Conservation (phyloP, 2,797 vertebrate species). For the Hydrophis major region DNA sequence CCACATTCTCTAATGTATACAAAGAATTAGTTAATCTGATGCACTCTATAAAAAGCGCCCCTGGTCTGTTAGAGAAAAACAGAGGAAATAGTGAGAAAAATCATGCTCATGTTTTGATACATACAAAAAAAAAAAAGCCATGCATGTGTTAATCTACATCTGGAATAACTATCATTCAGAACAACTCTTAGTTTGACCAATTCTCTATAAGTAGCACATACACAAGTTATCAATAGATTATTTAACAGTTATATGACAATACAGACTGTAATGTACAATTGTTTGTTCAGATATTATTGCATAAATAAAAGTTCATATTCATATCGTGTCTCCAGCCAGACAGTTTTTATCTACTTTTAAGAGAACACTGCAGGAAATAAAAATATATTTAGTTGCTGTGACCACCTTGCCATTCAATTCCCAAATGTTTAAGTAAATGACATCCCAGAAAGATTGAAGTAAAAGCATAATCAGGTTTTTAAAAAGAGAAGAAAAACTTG, state of each 20-base stretch:
- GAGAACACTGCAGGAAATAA: background rate
- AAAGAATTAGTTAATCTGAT: background rate
- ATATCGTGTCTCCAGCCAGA: background rate
- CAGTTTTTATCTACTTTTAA: background rate
- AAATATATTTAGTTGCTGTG: background rate
- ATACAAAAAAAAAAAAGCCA: background rate
- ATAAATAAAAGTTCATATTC: background rate
- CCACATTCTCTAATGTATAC: background rate
- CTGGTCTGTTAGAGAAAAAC: background rate
- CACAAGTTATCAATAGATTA: background rate
- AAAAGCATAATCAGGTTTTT: background rate
- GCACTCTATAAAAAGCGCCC: too few relatives aligned
- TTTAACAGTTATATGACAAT: background rate
- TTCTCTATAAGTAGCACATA: background rate
- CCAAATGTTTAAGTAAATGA: background rate
- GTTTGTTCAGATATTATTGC: background rate
- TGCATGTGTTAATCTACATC: background rate
- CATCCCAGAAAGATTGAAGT: background rate
- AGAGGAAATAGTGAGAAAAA: background rate
- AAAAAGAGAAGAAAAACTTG: background rate
- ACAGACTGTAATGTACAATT: background rate
- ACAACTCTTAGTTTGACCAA: background rate
- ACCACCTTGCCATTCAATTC: background rate
- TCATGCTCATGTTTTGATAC: background rate
- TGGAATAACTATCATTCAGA: background rate